phyloP scores from a whole-genome alignment of 2,797 vertebrate species.

The Eptatretus atami region DNA sequence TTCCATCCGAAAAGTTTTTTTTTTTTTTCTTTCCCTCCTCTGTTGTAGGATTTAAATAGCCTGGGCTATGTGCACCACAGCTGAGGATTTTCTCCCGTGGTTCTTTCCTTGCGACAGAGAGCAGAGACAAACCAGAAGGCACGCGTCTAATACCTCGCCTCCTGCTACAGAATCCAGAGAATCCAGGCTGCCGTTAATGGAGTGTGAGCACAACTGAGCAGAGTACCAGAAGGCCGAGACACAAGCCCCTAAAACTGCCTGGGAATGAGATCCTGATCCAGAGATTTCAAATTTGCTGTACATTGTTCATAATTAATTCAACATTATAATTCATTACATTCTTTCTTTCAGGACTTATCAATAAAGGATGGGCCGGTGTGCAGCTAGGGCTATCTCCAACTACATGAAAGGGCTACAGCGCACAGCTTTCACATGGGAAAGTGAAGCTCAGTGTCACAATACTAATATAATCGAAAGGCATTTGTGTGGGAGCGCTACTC shows the following conservation, averaged over 20 bases:
- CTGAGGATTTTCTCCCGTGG: no score
- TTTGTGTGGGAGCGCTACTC: neutral
- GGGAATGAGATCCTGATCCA: slow-evolving; percentile 99
- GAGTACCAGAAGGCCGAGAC: neutral
- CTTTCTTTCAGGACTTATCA: slow-evolving; percentile 96
- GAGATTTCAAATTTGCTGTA: slow-evolving; percentile 99
- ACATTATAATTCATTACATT: slow-evolving; percentile 99
- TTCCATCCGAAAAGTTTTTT: no score
- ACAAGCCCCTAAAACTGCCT: slow-evolving; percentile 71
- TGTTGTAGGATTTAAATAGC: no score
- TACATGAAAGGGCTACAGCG: slow-evolving; percentile 2
- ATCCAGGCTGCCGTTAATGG: neutral
- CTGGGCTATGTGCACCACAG: no score
- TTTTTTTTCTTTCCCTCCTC: no score
- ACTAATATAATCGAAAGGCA: neutral
- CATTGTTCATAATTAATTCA: slow-evolving; percentile 99
- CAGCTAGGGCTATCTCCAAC: neutral
- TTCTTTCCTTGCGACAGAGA: no score
- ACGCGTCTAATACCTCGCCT: no score
- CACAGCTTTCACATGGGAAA: neutral
- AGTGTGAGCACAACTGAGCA: neutral
- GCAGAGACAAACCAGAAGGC: no score
- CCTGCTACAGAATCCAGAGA: neutral
- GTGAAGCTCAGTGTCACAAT: neutral
- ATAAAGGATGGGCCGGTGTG: slow-evolving; percentile 99